Conservation (phyloP, 2,797 vertebrate species). For the Pelochelys cantorii region DNA sequence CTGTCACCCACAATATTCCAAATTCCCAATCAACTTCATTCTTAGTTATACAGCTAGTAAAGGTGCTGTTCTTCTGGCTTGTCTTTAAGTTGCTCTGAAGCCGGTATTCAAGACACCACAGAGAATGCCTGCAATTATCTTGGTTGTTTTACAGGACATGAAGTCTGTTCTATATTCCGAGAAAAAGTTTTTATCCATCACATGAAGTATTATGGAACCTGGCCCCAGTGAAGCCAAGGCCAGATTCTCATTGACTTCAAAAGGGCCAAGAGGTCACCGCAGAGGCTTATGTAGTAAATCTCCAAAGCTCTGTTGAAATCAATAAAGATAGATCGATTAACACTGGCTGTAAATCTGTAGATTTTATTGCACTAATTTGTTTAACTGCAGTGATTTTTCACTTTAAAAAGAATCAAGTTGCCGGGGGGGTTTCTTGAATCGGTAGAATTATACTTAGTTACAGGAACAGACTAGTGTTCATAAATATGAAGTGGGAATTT, state of each 20-base stretch:
- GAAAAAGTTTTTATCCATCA: neutral
- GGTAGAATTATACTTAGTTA: neutral
- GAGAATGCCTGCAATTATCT: neutral
- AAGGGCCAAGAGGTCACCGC: neutral
- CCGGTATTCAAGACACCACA: neutral
- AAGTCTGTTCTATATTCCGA: neutral
- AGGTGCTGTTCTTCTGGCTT: neutral
- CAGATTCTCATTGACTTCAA: neutral
- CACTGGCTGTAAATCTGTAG: neutral
- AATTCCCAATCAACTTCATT: neutral
- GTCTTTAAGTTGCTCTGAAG: neutral
- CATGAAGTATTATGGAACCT: neutral
- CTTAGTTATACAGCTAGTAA: neutral
- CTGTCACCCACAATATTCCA: neutral
- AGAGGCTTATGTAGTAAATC: rapidly evolving
- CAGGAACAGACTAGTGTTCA: neutral
- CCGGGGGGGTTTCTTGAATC: rapidly evolving
- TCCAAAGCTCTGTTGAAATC: neutral
- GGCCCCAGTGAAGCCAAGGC: neutral
- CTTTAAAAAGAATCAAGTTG: neutral
- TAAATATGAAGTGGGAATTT: neutral
- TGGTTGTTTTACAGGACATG: neutral
- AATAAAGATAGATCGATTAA: constrained; percentile 6
- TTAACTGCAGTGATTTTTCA: neutral
- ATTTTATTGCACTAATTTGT: neutral